Evolutionary conservation across 2,888 invertebrate species (phyloP).

Genomic region (Tiliacea aurago): DNA sequence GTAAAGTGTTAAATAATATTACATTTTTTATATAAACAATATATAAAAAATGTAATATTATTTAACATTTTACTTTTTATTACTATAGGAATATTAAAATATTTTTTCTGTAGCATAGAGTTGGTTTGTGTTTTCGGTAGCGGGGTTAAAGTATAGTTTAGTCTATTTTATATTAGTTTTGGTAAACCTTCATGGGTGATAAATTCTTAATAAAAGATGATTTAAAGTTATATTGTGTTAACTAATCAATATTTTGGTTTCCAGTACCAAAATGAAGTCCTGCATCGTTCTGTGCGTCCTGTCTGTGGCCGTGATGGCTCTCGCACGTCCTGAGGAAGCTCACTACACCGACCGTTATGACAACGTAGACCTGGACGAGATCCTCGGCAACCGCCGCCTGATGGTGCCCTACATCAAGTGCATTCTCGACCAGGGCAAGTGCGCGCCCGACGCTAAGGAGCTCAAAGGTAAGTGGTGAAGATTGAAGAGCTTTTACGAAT

Average conservation of each 20-base stretch:
- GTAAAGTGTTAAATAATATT: neutral
- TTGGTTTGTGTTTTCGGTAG: neutral
- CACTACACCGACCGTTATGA: slow-evolving; percentile 92
- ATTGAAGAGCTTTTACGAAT: neutral
- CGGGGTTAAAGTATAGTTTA: too few relatives aligned
- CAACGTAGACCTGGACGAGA: slow-evolving; percentile 92
- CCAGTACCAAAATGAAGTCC: slow-evolving; percentile 65
- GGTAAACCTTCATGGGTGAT: neutral
- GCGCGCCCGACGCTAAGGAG: slow-evolving; percentile 93
- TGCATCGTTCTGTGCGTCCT: slow-evolving; percentile 73
- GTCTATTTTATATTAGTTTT: neutral
- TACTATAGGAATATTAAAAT: neutral
- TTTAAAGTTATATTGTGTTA: neutral
- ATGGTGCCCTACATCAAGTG: slow-evolving; percentile 92
- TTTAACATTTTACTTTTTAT: too few relatives aligned
- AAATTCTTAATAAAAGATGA: neutral
- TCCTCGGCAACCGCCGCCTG: slow-evolving; percentile 91
- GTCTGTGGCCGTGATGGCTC: slow-evolving; percentile 67
- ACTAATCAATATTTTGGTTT: neutral
- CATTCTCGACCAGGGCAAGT: slow-evolving; percentile 90
- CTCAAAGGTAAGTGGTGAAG: slow-evolving; percentile 87
- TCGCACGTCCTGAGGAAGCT: slow-evolving; percentile 71
- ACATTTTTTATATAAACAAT: neutral
- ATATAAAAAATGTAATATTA: too few relatives aligned
- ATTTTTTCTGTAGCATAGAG: too few relatives aligned